Conservation (phyloP, 2,113 vertebrate genomes). For the Apus apus region DNA sequence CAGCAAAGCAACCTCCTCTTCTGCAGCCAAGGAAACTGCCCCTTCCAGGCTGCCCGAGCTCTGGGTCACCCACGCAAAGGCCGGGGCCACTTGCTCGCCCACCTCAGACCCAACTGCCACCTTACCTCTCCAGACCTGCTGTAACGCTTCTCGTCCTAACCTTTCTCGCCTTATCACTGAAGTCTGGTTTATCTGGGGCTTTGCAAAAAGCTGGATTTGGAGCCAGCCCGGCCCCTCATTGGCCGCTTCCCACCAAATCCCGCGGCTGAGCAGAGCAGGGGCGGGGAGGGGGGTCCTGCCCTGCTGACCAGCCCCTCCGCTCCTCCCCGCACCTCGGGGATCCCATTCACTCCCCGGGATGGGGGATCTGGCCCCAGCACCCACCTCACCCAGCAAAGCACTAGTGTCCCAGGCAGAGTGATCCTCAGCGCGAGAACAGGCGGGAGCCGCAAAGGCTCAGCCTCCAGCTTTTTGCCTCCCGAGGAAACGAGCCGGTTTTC, state of each 20-base stretch:
- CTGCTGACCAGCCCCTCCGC: neutral
- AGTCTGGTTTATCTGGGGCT: slow-evolving; percentile 71
- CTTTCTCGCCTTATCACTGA: slow-evolving; percentile 64
- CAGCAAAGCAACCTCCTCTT: neutral
- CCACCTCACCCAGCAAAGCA: neutral
- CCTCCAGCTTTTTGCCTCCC: neutral
- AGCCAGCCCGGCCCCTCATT: slow-evolving; percentile 70
- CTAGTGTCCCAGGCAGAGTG: neutral
- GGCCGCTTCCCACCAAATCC: slow-evolving; percentile 72
- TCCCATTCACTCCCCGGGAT: slow-evolving; percentile 71
- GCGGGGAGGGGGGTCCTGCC: slow-evolving; percentile 56
- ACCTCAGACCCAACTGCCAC: slow-evolving; percentile 58
- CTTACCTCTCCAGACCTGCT: slow-evolving; percentile 79
- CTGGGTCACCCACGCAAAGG: neutral
- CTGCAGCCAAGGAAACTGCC: neutral
- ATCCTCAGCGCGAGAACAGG: neutral
- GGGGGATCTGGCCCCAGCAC: neutral
- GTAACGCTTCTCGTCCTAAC: slow-evolving; percentile 70
- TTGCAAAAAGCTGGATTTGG: slow-evolving; percentile 68
- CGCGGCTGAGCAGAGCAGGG: slow-evolving; percentile 21
- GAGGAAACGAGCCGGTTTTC: neutral
- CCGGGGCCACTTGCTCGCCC: slow-evolving; percentile 69
- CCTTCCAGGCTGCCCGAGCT: neutral
- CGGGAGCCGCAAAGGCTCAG: neutral
- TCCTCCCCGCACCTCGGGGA: slow-evolving; percentile 52